phyloP scores from a whole-genome alignment of 2,113 vertebrate species.

The Callipepla californica region DNA sequence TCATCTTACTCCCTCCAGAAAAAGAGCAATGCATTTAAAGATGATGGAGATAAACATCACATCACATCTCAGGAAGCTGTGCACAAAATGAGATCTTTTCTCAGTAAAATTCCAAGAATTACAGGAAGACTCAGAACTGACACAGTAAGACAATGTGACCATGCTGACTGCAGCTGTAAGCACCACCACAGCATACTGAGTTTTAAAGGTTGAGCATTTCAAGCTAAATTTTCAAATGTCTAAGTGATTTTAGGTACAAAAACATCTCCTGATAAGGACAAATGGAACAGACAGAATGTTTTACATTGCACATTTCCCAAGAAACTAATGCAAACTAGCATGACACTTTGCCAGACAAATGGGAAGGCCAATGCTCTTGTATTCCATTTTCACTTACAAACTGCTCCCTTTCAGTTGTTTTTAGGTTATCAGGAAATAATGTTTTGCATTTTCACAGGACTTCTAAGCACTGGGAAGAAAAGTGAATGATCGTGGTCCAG shows the following conservation, averaged over 20 bases:
- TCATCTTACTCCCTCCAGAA: constrained; percentile 13
- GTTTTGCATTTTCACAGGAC: neutral
- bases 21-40: constrained; percentile 16
- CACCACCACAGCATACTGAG: neutral
- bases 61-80: neutral
- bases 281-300: neutral
- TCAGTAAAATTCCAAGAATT: neutral
- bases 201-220: neutral
- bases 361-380: neutral
- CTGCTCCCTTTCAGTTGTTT: neutral
- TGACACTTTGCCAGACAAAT: neutral
- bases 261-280: neutral
- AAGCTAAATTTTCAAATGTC: neutral
- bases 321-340: neutral
- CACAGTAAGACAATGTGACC: neutral
- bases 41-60: neutral
- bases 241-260: neutral
- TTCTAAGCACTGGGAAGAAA: neutral
- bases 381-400: neutral
- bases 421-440: neutral
- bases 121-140: neutral
- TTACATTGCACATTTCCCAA: neutral
- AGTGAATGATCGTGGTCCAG: neutral
- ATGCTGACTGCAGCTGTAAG: neutral
- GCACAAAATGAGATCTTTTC: neutral